Conservation (phyloP, 2,797 vertebrate species). For the Lithobates pipiens region DNA sequence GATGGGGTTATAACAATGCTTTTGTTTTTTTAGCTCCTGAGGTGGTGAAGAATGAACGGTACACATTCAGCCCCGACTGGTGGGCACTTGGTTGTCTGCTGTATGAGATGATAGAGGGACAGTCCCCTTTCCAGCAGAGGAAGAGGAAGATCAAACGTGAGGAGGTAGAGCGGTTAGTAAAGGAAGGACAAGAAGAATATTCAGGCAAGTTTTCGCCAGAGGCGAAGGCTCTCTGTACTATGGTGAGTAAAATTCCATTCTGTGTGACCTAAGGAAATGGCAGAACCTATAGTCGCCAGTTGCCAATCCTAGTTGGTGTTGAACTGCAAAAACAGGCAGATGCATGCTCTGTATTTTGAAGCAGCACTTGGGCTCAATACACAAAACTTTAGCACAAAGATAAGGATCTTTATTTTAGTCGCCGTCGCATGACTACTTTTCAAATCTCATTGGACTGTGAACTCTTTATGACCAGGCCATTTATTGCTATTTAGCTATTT, state of each 20-base stretch:
- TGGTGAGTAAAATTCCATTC: constrained; percentile 75
- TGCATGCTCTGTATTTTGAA: not conserved
- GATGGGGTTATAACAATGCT: not conserved
- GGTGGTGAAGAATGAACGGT: constrained; percentile 94
- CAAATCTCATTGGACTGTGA: no score
- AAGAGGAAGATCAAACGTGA: constrained; percentile 98
- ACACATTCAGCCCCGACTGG: constrained; percentile 97
- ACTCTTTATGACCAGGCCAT: no score
- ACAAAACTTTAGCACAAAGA: not conserved
- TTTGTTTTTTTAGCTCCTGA: constrained; percentile 83
- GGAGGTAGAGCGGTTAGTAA: constrained; percentile 93
- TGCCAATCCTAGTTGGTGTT: not conserved
- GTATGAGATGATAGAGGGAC: constrained; percentile 98
- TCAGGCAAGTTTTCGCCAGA: constrained; percentile 88
- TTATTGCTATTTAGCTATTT: no score
- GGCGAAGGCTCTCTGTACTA: constrained; percentile 87
- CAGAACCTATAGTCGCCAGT: not conserved
- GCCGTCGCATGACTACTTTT: no score
- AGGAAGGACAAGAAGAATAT: constrained; percentile 91
- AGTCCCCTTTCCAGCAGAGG: constrained; percentile 97
- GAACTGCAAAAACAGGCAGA: not conserved
- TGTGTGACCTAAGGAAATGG: not conserved
- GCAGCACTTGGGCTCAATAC: no score
- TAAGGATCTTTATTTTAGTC: not conserved
- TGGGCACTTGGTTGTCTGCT: constrained; percentile 96